Base-by-base conservation (phyloP, 1,140 invertebrate species). In the Drosophila paulistorum region DNA sequence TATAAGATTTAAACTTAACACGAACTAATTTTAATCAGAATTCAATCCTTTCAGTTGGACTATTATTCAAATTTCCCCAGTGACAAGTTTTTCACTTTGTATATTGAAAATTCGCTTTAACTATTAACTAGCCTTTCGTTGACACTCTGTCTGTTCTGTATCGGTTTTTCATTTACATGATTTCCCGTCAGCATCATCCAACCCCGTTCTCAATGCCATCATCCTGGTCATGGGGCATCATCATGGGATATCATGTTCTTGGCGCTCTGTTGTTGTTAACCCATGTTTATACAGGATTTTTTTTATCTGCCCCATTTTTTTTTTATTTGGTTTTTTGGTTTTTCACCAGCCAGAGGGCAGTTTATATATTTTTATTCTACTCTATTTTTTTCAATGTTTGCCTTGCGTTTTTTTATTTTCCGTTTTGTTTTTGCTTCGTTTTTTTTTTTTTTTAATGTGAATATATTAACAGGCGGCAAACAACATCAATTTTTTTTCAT, bases 381-480 rank as follows among this genome's bases (percentile, higher is more conserved):
- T 71, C 54, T 64, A 57, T 77, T 9, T 42, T 71, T 65, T 76
- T 20, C 26, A 39, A 39, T 26, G 45, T 51, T 51, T 51, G 45
- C 17, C 45, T 51, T 51, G 45, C 4, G 35, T 42, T 45, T 45
- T 30, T 62, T n/a, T n/a, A 2, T 11, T 48, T 63, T 48, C 5
- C 45, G 33, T 17, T 68, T 57, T 59, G 30, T 62, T 77, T 77
- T 30, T 6, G 30, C 30, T 30, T 74, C 48, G 66, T 51, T 74
- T 60, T 20, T 33, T 39, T 51, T 74, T 60, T 20, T 33, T 59
- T 48, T 33, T n/a, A 62, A 60, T 68, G 70, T 37, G 66, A 48
- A 71, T 77, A 73, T 69, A 69, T 79, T 77, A 69, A 79, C 65
- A 76, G 68, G 68, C 71, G 65, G 41, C 62, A 64, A 65, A 75